These are phyloP conservation scores for Siniperca obscura DNA, from an alignment of 2,797 vertebrate genomes.

Conservation along the genomic window DNA sequence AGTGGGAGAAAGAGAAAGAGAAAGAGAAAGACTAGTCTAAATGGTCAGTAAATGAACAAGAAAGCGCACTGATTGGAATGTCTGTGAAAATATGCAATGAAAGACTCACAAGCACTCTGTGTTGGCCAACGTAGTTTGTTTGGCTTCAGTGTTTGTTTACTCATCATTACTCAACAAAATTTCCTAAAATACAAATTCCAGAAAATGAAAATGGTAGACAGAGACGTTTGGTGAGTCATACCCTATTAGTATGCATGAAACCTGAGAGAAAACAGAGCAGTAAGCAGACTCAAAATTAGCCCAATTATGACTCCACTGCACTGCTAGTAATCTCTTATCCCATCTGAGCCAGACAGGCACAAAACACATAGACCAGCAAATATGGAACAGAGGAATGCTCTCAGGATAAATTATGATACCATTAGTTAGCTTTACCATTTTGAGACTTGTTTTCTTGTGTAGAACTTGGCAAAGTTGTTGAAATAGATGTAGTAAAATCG, in stretches of 20 bases:
- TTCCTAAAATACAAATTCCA: neutral
- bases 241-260: slow-evolving; percentile 31
- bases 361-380: neutral
- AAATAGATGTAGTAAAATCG: neutral
- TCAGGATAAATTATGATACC: neutral
- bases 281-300: slow-evolving; percentile 41
- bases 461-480: neutral
- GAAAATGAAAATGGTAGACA: neutral
- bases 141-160: neutral
- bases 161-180: neutral
- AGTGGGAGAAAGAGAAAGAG: slow-evolving; percentile 41
- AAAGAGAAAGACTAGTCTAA: slow-evolving; percentile 39
- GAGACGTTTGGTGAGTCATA: slow-evolving; percentile 1
- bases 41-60: slow-evolving; percentile 21
- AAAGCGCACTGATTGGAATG: slow-evolving; percentile 1
- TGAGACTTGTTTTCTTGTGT: neutral
- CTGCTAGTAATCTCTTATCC: slow-evolving; percentile 17
- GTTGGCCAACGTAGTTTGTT: neutral
- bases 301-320: slow-evolving; percentile 36
- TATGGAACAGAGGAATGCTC: slow-evolving; percentile 12
- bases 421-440: neutral
- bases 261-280: slow-evolving; percentile 26
- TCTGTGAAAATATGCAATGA: slow-evolving; percentile 6
- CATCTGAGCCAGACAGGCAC: neutral
- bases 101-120: slow-evolving; percentile 7